Evolutionary conservation across 2,888 invertebrate genomes (phyloP).

Genomic region (Formica aserva): DNA sequence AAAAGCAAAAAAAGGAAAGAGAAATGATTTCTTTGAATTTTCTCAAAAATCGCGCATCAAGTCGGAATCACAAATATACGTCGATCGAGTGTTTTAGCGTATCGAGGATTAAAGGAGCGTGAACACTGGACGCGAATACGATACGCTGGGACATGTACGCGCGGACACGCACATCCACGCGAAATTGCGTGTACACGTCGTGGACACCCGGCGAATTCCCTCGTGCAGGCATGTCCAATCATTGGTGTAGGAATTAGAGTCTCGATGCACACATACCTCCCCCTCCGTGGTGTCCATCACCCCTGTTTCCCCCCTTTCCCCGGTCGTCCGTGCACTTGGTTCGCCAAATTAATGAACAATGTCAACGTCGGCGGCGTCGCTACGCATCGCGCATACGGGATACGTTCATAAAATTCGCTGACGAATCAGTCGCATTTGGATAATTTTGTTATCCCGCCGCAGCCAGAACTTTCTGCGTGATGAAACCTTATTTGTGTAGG

Average conservation of each 20-base stretch:
- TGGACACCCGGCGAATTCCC: conserved; percentile 50
- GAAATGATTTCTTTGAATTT: background rate
- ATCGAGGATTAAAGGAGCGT: conserved; percentile 37
- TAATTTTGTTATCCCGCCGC: conserved; percentile 66
- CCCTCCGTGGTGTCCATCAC: conserved; percentile 37
- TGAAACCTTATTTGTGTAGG: conserved; percentile 50
- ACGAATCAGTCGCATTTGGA: conserved; percentile 56
- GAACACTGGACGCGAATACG: background rate
- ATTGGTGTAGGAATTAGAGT: conserved; percentile 68
- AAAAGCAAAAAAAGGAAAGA: background rate
- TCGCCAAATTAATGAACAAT: conserved; percentile 70
- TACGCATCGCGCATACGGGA: conserved; percentile 62
- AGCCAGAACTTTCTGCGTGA: conserved; percentile 54
- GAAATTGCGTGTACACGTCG: conserved; percentile 51
- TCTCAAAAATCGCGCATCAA: background rate
- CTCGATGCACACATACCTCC: conserved; percentile 60
- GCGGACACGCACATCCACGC: conserved; percentile 52
- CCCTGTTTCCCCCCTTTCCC: conserved; percentile 1
- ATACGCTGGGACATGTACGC: conserved; percentile 27
- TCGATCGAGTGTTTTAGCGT: conserved; percentile 6
- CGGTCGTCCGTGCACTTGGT: conserved; percentile 62
- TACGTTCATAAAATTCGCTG: conserved; percentile 57
- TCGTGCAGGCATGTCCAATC: conserved; percentile 64
- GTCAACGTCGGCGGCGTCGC: conserved; percentile 62
- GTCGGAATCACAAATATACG: background rate